Percentiles rank a stretch among this genome's conserved stretches.
Evolutionary conservation across 1,140 invertebrate species (phyloP).

Genomic region (Fopius arisanus): DNA sequence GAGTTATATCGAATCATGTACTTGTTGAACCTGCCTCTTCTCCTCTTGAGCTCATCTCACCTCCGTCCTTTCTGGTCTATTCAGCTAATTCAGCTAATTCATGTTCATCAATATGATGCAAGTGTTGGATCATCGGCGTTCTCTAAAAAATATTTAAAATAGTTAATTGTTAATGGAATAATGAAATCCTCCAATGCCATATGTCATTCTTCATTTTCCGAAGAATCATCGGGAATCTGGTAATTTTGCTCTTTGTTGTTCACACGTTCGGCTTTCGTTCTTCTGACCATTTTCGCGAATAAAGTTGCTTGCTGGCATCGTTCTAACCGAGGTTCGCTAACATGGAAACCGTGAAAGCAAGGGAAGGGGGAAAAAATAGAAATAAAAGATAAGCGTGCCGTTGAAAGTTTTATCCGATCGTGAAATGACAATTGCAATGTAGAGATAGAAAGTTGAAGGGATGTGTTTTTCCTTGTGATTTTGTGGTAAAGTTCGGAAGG

Average conservation of each 20-base stretch:
- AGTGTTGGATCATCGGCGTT: too few relatives aligned
- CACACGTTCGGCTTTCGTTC: constrained; percentile 25
- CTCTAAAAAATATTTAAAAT: too few relatives aligned
- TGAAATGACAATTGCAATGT: neutral
- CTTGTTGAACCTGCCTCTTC: constrained; percentile 20
- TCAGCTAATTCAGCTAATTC: neutral
- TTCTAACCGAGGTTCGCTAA: constrained; percentile 7
- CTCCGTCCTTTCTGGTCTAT: neutral
- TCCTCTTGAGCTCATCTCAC: neutral
- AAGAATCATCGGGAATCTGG: constrained; percentile 23
- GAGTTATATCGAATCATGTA: constrained; percentile 27
- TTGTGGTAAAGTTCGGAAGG: constrained; percentile 9
- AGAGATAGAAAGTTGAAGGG: constrained; percentile 5
- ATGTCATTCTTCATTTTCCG: constrained; percentile 1
- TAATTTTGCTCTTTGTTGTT: constrained; percentile 8
- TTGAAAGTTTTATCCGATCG: neutral
- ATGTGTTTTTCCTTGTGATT: neutral
- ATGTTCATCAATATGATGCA: neutral
- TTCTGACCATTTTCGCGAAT: constrained; percentile 17
- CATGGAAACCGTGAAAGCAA: neutral
- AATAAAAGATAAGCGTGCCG: neutral
- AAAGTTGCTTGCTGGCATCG: neutral
- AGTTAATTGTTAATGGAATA: constrained; percentile 2
- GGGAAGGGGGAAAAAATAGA: constrained; percentile 13
- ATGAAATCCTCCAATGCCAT: neutral